Base-by-base conservation (phyloP, 2,797 vertebrate genomes). In the Enteromius argenteus region DNA sequence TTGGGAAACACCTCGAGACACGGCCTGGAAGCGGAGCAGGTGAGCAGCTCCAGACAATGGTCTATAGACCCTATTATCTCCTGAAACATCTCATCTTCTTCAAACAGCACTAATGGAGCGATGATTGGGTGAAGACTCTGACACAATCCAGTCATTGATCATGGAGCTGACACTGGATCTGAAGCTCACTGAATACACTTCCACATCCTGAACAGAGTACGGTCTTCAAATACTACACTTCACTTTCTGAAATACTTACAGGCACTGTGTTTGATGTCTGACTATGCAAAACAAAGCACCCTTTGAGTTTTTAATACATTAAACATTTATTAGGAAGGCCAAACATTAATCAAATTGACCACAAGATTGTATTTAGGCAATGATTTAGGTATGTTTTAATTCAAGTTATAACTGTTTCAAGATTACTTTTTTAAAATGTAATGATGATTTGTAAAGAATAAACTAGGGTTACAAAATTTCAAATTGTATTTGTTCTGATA, bases 1-100 rank as follows among this genome's bases (percentile, higher is more conserved):
- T 62, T 81, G 92, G 93, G 90, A 93, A 89, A 94, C 92, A 93
- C 92, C 94, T 93, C 92, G 85, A 86, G 69, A 90, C 89, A 91
- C 73, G 86, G 82, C 82, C 91, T 86, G 75, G 76, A 42, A 87
- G 85, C 86, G 88, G 89, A 88, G 88, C 87, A 89, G 85, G 90
- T 78, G 75, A 84, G 64, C 64, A 44, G 51, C 49, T 75, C 32
- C 68, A 81, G 68, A 81, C 68, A 81, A 81, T 60, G 64, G 79
- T 60, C 53, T 81, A 73, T 62, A 42, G 80, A 62, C 39, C 27
- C 80, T 81, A 62, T 73, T 60, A 73, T 81, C 80, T 81, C 39
- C 80, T 62, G 80, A 30, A 81, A 72, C 68, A 81, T 81, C 80
- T 81, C 80, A 81, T 73, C 80, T 81, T 72, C 79, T 44, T 49